phyloP scores from a whole-genome alignment of 2,888 invertebrate species.

The Mimas tiliae region DNA sequence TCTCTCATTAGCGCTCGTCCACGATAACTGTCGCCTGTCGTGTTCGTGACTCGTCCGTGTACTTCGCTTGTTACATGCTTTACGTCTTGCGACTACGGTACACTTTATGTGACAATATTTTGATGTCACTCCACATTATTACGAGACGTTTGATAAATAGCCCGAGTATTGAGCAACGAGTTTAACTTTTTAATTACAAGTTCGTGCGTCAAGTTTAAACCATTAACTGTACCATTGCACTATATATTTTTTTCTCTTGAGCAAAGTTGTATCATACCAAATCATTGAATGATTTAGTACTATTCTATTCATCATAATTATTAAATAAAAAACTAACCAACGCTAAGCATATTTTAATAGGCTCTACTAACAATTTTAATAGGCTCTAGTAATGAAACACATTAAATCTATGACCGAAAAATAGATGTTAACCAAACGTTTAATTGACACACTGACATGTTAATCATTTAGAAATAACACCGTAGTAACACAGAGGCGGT shows the following conservation, averaged over 20 bases:
- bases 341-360: too few species aligned
- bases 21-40: slow-evolving; percentile 44
- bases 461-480: slow-evolving; percentile 36
- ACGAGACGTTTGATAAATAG: slow-evolving; percentile 17
- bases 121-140: slow-evolving; percentile 13
- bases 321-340: too few species aligned
- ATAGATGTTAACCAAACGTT: slow-evolving; percentile 12
- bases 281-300: neutral
- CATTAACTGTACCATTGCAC: neutral
- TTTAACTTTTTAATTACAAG: slow-evolving; percentile 18
- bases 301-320: too few species aligned
- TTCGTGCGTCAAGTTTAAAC: neutral
- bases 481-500: slow-evolving; percentile 36
- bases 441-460: slow-evolving; percentile 31
- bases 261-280: neutral
- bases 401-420: slow-evolving; percentile 4
- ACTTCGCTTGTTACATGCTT: slow-evolving; percentile 32
- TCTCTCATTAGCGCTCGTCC: slow-evolving; percentile 72
- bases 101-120: slow-evolving; percentile 11
- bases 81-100: slow-evolving; percentile 26
- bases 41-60: slow-evolving; percentile 62
- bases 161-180: neutral
- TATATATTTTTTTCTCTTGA: neutral
- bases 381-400: neutral
- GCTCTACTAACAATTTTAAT: neutral